Evolutionary conservation across 2,797 vertebrate genomes (phyloP), one percentile per base, ranked within the genome.

Genomic region (Natrix natrix): DNA sequence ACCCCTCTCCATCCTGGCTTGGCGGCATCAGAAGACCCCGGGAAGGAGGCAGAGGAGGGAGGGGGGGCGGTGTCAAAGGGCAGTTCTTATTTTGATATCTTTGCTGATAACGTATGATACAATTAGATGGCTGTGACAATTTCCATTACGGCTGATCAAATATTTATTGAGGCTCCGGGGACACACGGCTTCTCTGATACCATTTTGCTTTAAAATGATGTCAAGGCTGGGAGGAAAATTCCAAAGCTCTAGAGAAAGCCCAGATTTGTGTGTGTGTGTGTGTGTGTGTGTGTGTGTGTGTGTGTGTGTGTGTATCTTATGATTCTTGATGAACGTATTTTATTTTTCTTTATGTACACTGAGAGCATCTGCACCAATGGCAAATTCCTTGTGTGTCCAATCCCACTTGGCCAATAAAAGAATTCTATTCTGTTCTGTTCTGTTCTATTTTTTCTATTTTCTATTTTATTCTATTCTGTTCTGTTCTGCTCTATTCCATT

Each of bases 81-180:
- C 98, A 96, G 90, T 97, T 98, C 98, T 93, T 95, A 97, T 96
- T 97, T 97, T 98, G 98, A 98, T 98, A 98, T 96, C 97, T 97
- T 6, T 97, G 97, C 98, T 98, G 98, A 99, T 99, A 99, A 99
- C 98, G 94, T 98, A 99, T 98, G 98, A 98, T 97, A 98, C 99
- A 99, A 99, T 99, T 99, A 99, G 98, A 97, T 97, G 97, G 97
- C 98, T 98, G 98, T 98, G 99, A 99, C 98, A 99, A 99, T 99
- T 99, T 98, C 99, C 99, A 99, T 99, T 99, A 99, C 97, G 97
- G 98, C 98, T 99, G 98, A 99, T 99, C 98, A 99, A 99, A 99
- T 99, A 99, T 99, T 99, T 99, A 99, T 99, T 97, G 98, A 98
- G 98, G 98, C 98, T 98, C 94, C 32, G 98, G 98, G 74, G 74